phyloP scores from a whole-genome alignment of 1,140 invertebrate species.

The Drosophila hydei region DNA sequence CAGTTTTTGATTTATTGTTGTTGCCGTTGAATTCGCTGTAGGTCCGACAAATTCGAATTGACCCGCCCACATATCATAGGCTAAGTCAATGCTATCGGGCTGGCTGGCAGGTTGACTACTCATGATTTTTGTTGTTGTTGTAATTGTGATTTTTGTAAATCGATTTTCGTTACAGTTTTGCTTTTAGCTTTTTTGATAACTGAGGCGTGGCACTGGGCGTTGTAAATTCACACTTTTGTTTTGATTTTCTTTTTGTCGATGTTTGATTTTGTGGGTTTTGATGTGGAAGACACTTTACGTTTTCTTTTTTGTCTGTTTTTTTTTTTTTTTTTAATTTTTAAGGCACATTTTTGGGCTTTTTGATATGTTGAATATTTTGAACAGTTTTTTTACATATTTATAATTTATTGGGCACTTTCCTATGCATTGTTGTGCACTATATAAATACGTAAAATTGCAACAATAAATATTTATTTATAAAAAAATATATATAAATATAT shows the following conservation, averaged over 20 bases:
- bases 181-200: conserved; percentile 2
- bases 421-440: conserved; percentile 48
- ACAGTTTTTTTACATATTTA: conserved; percentile 14
- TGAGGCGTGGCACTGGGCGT: conserved; percentile 28
- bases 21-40: conserved; percentile 45
- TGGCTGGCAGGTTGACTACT: conserved; percentile 83
- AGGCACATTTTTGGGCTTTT: conserved; percentile 54
- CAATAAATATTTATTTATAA: not conserved
- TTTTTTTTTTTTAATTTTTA: conserved; percentile 36
- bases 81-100: conserved; percentile 87
- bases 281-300: conserved; percentile 22
- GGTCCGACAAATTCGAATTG: conserved; percentile 92
- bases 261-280: conserved; percentile 4
- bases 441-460: not conserved
- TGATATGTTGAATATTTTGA: not conserved
- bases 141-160: conserved; percentile 16
- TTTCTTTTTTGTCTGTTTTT: conserved; percentile 17
- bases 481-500: not conserved
- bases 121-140: conserved; percentile 68
- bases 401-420: conserved; percentile 60
- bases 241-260: conserved; percentile 1
- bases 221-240: conserved; percentile 34
- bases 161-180: conserved; percentile 5
- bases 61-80: conserved; percentile 94
- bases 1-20: conserved; percentile 42